phyloP scores from a whole-genome alignment of 2,113 vertebrate species.

The Oophaga pumilio region DNA sequence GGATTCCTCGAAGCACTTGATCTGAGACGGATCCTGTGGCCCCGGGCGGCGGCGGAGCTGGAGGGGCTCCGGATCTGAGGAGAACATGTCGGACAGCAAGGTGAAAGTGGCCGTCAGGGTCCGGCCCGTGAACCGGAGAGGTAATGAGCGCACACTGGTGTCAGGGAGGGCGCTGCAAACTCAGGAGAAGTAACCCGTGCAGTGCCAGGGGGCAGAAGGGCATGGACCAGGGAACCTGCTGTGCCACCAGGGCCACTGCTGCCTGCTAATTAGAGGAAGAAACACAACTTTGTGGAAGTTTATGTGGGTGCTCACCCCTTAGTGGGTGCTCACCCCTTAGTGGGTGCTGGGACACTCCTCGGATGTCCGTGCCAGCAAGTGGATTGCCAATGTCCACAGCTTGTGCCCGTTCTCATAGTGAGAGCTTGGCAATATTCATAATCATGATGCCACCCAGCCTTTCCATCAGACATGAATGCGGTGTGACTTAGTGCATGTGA shows the following conservation, averaged over 20 bases:
- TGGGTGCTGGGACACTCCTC: too few species aligned
- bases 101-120: conserved; percentile 97
- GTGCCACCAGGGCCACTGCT: not conserved
- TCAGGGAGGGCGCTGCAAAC: not conserved
- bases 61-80: conserved; percentile 55
- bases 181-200: conserved; percentile 22
- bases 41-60: conserved; percentile 23
- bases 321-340: too few species aligned
- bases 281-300: not conserved
- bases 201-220: not conserved
- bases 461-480: too few species aligned
- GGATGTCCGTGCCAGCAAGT: not conserved
- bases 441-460: too few species aligned
- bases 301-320: not conserved
- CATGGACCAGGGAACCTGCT: not conserved
- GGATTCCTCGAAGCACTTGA: not conserved
- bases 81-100: conserved; percentile 95
- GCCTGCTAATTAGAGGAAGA: not conserved
- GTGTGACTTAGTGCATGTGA: too few species aligned
- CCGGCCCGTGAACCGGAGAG: conserved; percentile 94
- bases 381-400: not conserved
- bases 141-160: conserved; percentile 70
- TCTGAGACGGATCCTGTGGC: conserved; percentile 28
- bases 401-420: too few species aligned
- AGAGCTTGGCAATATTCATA: too few species aligned